phyloP scores from a whole-genome alignment of 2,113 vertebrate species.

The Ploceus nigricollis region DNA sequence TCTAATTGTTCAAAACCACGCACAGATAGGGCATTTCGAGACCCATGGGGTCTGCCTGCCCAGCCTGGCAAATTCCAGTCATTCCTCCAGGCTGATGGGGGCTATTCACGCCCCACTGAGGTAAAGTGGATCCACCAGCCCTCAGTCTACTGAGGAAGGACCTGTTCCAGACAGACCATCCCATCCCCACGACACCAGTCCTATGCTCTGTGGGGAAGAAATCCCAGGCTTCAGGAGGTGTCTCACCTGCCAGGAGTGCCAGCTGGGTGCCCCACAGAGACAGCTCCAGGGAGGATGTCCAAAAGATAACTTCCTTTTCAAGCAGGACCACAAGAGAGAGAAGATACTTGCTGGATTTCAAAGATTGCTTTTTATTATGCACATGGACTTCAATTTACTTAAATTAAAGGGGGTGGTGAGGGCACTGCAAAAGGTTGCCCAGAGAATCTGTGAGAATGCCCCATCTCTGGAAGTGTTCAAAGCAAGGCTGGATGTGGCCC shows the following conservation, averaged over 20 bases:
- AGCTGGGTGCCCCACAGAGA: not conserved
- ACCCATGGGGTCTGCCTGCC: not conserved
- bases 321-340: not conserved
- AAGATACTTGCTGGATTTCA: not conserved
- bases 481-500: not conserved
- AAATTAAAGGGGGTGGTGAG: not conserved
- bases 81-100: slow-evolving; percentile 40
- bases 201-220: not conserved
- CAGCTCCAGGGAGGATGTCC: not conserved
- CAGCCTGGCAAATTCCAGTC: slow-evolving; percentile 7
- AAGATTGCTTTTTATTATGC: not conserved
- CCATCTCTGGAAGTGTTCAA: not conserved
- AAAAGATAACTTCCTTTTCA: not conserved
- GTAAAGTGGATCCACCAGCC: not conserved
- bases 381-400: not conserved
- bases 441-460: not conserved
- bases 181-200: accelerated
- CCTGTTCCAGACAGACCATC: not conserved
- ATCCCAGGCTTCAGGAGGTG: not conserved
- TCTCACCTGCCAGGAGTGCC: accelerated
- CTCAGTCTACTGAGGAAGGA: not conserved
- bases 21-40: not conserved
- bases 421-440: not conserved
- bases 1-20: not conserved
- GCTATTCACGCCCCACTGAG: not conserved